Evolutionary conservation across 37 sponge, comb jelly and placozoan genomes (phyloP).

Genomic region (Cladorhizidae sp.): DNA sequence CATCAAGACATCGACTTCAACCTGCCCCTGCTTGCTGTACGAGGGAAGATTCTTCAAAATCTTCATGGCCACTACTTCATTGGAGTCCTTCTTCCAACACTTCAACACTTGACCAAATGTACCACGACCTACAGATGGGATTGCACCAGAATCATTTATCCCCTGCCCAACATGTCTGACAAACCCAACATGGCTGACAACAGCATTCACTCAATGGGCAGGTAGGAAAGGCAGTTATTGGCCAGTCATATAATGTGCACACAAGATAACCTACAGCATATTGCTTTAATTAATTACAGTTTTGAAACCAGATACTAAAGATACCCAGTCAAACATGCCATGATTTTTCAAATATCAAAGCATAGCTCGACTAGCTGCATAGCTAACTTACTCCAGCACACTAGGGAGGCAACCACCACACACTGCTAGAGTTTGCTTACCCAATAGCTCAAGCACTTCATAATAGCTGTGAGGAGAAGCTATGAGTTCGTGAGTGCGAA

Average conservation of each 20-base stretch:
- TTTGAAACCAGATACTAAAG: too few relatives aligned
- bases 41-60: conserved; percentile 89
- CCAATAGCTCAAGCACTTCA: conserved; percentile 75
- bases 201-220: neutral
- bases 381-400: too few relatives aligned
- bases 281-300: too few relatives aligned
- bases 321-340: too few relatives aligned
- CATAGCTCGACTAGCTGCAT: too few relatives aligned
- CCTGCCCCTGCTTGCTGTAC: conserved; percentile 91
- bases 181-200: too few relatives aligned
- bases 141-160: neutral
- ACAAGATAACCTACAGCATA: too few relatives aligned
- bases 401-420: too few relatives aligned
- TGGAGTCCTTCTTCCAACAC: conserved; percentile 73
- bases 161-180: too few relatives aligned
- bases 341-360: too few relatives aligned
- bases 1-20: conserved; percentile 83
- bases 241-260: too few relatives aligned
- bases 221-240: neutral
- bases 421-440: too few relatives aligned
- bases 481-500: conserved; percentile 60
- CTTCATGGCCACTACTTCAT: conserved; percentile 90
- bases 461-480: conserved; percentile 63
- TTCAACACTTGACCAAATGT: conserved; percentile 96
- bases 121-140: conserved; percentile 59